Conservation (phyloP, 2,113 vertebrate genomes). For the Xenus cinereus region DNA sequence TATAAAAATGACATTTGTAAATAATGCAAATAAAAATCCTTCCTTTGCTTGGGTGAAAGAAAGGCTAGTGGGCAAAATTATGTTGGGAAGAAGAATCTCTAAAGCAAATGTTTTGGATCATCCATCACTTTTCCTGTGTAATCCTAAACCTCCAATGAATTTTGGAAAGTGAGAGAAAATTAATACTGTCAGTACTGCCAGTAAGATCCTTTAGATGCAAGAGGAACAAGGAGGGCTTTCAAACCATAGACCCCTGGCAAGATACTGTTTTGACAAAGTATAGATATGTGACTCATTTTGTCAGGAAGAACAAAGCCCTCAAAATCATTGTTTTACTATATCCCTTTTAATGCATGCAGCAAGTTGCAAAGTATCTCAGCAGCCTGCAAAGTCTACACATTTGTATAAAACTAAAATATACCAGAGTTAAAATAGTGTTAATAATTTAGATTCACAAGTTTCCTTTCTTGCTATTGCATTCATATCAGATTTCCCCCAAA, state of each 20-base stretch:
- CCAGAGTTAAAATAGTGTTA: neutral
- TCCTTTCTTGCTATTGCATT: neutral
- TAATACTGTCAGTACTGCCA: neutral
- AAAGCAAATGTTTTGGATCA: neutral
- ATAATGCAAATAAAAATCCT: neutral
- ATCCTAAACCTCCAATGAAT: neutral
- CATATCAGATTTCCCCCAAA: neutral
- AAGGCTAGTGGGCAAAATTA: neutral
- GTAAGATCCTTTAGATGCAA: neutral
- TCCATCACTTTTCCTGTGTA: neutral
- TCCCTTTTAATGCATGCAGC: neutral
- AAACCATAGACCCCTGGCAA: neutral
- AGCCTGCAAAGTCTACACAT: neutral
- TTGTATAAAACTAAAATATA: neutral
- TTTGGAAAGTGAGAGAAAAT: neutral
- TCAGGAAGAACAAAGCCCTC: neutral
- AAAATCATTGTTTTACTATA: neutral
- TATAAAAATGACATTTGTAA: neutral
- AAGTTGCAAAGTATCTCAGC: neutral
- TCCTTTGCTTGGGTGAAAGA: neutral
- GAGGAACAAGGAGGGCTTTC: neutral
- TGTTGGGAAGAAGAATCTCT: neutral
- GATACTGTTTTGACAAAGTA: neutral
- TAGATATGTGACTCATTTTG: neutral
- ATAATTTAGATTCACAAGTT: neutral